Evolutionary conservation across 2,113 vertebrate genomes (phyloP).

Genomic region (Suricata suricatta): DNA sequence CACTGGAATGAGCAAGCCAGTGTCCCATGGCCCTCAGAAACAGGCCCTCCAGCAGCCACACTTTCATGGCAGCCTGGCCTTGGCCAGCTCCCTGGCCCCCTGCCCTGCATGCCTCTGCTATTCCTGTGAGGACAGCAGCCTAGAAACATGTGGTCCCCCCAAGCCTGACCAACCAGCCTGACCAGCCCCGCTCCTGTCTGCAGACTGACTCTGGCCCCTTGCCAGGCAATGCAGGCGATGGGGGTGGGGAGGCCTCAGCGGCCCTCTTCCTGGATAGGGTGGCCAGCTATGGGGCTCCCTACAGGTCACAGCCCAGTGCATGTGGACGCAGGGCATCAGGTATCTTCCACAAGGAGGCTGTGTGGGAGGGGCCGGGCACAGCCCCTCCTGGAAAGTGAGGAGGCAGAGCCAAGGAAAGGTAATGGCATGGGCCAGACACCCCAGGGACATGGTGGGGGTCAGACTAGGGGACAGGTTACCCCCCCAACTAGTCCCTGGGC

Average conservation of each 20-base stretch:
- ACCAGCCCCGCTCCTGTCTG: background rate
- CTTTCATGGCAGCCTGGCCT: background rate
- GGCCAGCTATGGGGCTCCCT: background rate
- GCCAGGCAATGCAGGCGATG: background rate
- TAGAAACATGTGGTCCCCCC: background rate
- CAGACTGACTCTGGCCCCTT: background rate
- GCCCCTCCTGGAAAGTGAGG: background rate
- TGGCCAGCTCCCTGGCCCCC: background rate
- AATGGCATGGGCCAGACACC: background rate
- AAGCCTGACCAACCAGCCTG: conserved; percentile 57
- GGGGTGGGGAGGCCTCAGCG: background rate
- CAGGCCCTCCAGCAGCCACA: background rate
- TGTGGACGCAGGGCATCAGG: background rate
- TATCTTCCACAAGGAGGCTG: background rate
- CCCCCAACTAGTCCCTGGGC: background rate
- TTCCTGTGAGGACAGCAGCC: background rate
- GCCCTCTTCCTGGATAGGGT: background rate
- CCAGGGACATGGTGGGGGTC: background rate
- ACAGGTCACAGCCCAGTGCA: background rate
- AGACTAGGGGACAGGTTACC: background rate
- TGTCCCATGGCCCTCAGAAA: no score
- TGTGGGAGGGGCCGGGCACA: background rate
- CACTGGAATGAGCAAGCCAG: background rate
- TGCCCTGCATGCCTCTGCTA: background rate
- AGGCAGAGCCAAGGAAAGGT: background rate